Conservation (phyloP, 2,797 vertebrate genomes). For the Morus bassanus region DNA sequence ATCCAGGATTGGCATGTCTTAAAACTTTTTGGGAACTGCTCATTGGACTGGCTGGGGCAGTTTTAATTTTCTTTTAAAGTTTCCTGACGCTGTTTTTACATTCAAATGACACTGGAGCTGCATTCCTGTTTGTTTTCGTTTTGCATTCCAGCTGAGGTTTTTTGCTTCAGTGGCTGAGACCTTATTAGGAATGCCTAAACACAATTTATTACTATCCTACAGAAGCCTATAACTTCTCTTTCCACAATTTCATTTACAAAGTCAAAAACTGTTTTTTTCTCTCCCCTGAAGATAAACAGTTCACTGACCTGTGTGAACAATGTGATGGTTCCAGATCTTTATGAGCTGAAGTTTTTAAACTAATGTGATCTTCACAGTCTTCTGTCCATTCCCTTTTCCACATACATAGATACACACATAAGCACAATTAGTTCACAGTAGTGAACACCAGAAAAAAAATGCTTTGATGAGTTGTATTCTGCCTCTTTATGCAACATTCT, state of each 20-base stretch:
- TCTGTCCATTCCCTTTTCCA: background rate
- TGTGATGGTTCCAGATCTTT: background rate
- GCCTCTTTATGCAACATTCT: background rate
- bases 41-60: conserved; percentile 30
- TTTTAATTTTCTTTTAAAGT: conserved; percentile 18
- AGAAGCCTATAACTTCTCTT: background rate
- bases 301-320: background rate
- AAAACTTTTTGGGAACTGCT: background rate
- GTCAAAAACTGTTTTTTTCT: background rate
- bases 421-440: background rate
- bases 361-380: background rate
- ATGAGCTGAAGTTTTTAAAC: background rate
- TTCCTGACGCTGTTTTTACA: conserved; percentile 44
- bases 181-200: background rate
- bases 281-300: background rate
- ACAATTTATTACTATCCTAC: background rate
- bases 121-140: conserved; percentile 60
- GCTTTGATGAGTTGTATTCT: background rate
- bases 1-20: background rate
- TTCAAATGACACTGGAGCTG: conserved; percentile 43
- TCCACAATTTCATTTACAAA: background rate
- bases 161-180: conserved; percentile 18
- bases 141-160: conserved; percentile 58
- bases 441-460: background rate
- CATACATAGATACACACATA: background rate